Evolutionary conservation across 2,113 vertebrate genomes (phyloP).

Genomic region (Psittacara wagleri): DNA sequence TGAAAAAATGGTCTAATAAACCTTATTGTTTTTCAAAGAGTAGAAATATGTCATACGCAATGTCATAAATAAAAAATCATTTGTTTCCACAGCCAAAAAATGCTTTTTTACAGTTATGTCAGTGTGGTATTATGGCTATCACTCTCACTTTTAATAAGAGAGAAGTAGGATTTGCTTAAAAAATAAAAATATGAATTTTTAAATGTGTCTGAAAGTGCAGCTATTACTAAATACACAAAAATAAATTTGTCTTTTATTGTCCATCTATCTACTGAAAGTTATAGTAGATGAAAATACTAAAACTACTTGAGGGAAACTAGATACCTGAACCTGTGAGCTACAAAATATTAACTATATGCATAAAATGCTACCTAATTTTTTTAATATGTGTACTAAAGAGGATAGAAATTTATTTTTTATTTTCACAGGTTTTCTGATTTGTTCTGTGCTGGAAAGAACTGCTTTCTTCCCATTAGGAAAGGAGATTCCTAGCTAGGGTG

Average conservation of each 20-base stretch:
- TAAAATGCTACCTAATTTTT: background rate
- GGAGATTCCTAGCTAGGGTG: background rate
- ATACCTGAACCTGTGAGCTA: background rate
- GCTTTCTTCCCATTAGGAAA: background rate
- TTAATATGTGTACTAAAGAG: background rate
- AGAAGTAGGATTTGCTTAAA: background rate
- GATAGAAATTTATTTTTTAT: background rate
- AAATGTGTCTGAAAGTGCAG: background rate
- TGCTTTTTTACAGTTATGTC: background rate
- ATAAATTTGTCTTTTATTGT: background rate
- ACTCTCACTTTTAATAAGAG: background rate
- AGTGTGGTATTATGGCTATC: background rate
- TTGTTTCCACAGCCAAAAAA: constrained; percentile 12
- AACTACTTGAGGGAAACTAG: background rate
- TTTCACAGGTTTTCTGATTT: background rate
- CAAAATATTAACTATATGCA: background rate
- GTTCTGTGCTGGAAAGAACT: background rate
- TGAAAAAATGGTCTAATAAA: constrained; percentile 42
- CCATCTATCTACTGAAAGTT: background rate
- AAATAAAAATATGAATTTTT: background rate
- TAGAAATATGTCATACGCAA: background rate
- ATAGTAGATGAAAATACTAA: background rate
- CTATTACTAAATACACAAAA: background rate
- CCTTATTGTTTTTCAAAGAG: constrained; percentile 31
- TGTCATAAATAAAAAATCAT: constrained; percentile 2